Evolutionary conservation across 1,140 invertebrate genomes (phyloP), one percentile per base, ranked within the genome.

Genomic region (Polypedilum vanderplanki): DNA sequence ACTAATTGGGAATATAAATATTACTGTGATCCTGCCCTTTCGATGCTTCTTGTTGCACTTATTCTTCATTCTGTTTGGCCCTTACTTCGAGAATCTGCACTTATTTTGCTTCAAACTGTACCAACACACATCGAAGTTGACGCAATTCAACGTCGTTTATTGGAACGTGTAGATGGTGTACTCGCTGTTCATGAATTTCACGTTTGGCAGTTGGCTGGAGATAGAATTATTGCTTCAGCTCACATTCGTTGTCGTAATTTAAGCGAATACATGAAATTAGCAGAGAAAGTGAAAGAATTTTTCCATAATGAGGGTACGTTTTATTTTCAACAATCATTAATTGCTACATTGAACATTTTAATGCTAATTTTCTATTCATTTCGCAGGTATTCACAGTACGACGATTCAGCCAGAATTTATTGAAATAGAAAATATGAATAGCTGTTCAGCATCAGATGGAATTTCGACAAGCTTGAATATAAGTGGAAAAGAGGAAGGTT

Each of bases 341-440:
- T 4, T 33, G 24, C 24, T 33, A 33, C 24, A 5, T 33, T 33
- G 24, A 33, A n/a, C n/a, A n/a, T n/a, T n/a, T n/a, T n/a, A n/a
- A 33, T 33, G 24, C 24, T 33, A n/a, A 57, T 57, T 15, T n/a
- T 93, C 93, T 18, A 95, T 95, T 78, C 84, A 85, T 12, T 57
- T n/a, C 46, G 15, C 10, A 70, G 81, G 81, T 40, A 83, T 83
- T 70, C 91, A 93, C 81, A 95, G 93, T 3, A 96, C 94, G 1
- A 97, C 95, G 1, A 96, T 97, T 82, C 94, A 97, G 80, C 95
- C 95, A 0, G 95, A 97, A 87, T 96, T 97, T 81, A 89, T 94
- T 57, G 91, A 94, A 80, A 85, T 92, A 77, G 81, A 83, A 75
- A 80, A 78, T 73, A 70, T 70, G 2, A 70, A 70, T 12, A 70